phyloP scores from a whole-genome alignment of 2,888 invertebrate species.

The Acheta domesticus region DNA sequence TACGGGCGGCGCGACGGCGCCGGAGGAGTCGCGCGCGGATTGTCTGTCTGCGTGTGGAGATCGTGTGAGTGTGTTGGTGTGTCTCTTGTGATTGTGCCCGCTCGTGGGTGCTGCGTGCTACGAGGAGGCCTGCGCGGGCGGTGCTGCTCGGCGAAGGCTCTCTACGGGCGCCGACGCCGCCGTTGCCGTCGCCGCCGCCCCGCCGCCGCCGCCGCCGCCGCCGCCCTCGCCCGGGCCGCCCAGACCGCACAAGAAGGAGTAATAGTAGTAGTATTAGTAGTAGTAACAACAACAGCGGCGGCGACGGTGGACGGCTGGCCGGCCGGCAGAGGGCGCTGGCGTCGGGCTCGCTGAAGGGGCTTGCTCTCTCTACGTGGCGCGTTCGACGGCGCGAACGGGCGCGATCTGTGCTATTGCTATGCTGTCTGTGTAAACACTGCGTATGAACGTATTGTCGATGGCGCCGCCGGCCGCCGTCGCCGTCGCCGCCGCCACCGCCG shows the following conservation, averaged over 20 bases:
- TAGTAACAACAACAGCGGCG: too few species aligned
- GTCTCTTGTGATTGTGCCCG: background rate
- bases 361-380: background rate
- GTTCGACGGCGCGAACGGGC: background rate
- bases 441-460: slow-evolving; percentile 7
- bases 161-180: too few species aligned
- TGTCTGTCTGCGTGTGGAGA: background rate
- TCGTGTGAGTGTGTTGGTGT: background rate
- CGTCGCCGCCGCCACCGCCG: background rate
- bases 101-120: background rate
- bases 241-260: too few species aligned
- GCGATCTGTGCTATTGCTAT: slow-evolving; percentile 9
- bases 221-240: too few species aligned
- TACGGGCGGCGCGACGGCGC: background rate
- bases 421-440: background rate
- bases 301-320: too few species aligned
- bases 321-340: background rate
- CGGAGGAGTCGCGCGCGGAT: background rate
- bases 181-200: too few species aligned
- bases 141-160: background rate
- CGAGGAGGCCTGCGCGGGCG: background rate
- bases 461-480: background rate
- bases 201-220: too few species aligned
- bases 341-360: background rate
- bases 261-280: too few species aligned